These are phyloP conservation scores for Callocephalon fimbriatum DNA, from an alignment of 2,113 vertebrate species.

Conservation along the genomic window DNA sequence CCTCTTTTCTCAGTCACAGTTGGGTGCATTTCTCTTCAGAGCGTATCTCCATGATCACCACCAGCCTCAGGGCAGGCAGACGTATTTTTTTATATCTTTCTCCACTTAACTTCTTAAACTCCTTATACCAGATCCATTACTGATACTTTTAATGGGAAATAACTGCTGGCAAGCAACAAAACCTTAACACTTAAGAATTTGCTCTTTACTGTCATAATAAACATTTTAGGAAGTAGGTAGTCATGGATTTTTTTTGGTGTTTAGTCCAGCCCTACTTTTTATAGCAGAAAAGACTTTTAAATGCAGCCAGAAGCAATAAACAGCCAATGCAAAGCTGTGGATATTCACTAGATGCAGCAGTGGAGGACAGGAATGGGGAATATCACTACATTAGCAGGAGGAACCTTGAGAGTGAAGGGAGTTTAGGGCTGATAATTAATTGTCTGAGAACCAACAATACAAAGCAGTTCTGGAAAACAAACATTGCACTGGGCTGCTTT, in stretches of 20 bases:
- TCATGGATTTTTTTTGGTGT: neutral
- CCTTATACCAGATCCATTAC: neutral
- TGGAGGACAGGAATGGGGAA: neutral
- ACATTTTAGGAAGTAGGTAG: neutral
- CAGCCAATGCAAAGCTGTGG: neutral
- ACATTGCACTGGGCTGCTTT: neutral
- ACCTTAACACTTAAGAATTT: neutral
- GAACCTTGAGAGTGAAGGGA: neutral
- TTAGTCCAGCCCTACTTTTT: neutral
- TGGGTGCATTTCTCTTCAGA: neutral
- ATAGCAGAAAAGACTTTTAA: neutral
- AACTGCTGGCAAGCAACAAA: neutral
- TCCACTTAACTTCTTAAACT: neutral
- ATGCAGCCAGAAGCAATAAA: neutral
- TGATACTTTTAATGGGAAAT: neutral
- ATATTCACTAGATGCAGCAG: neutral
- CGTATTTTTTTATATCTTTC: neutral
- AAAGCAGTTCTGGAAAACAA: neutral
- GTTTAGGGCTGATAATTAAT: neutral
- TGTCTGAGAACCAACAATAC: neutral
- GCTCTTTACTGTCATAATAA: neutral
- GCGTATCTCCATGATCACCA: accelerated
- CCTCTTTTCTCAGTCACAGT: neutral
- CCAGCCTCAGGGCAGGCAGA: neutral
- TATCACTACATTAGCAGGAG: neutral